phyloP scores from a whole-genome alignment of 2,888 invertebrate genomes.

The Diachrysia chrysitis region DNA sequence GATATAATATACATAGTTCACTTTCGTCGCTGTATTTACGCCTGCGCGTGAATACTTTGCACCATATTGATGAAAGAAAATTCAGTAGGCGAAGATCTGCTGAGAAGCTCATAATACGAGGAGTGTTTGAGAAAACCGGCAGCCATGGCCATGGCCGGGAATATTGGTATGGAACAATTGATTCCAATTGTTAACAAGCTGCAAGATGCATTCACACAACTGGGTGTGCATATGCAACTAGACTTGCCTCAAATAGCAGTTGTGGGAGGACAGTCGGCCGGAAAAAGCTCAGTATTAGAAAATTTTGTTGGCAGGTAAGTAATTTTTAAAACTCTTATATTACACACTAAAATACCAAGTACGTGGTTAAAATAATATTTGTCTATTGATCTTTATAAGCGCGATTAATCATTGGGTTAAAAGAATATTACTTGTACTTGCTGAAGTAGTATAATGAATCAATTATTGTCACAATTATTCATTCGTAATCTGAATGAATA shows the following conservation, averaged over 20 bases:
- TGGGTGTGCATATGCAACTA: constrained; percentile 99
- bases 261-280: constrained; percentile 99
- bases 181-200: constrained; percentile 99
- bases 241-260: constrained; percentile 99
- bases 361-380: neutral
- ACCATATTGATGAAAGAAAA: constrained; percentile 86
- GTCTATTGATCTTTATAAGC: neutral
- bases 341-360: neutral
- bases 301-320: constrained; percentile 99
- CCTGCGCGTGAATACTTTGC: constrained; percentile 76
- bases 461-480: too few relatives aligned
- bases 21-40: constrained; percentile 71
- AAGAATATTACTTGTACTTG: neutral
- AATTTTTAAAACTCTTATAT: constrained; percentile 16
- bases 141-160: constrained; percentile 91
- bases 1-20: constrained; percentile 26
- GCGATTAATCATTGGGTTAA: neutral
- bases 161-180: constrained; percentile 98
- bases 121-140: constrained; percentile 82
- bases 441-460: neutral
- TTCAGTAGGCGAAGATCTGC: constrained; percentile 85
- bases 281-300: constrained; percentile 99
- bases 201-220: constrained; percentile 99
- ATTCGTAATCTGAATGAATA: too few relatives aligned
- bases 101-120: constrained; percentile 84